Percentiles rank a stretch among this genome's conserved stretches.
phyloP scores from a whole-genome alignment of 2,113 vertebrate species.

The Caloenas nicobarica region DNA sequence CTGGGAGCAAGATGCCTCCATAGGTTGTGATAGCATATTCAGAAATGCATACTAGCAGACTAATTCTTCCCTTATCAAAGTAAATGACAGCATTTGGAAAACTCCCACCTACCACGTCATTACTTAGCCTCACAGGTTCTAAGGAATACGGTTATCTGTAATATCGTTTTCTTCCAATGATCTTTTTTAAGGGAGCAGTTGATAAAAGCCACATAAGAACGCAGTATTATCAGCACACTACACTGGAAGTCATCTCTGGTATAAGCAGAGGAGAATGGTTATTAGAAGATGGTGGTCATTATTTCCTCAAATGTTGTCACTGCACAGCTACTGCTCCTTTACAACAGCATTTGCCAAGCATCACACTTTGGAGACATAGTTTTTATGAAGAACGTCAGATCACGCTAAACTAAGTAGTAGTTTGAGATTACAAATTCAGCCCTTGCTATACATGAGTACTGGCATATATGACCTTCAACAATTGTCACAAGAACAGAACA shows the following conservation, averaged over 20 bases:
- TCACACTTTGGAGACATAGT: fast-evolving
- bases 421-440: neutral
- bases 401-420: neutral
- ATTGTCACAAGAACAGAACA: neutral
- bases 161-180: neutral
- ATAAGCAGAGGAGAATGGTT: neutral
- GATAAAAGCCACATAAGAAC: neutral
- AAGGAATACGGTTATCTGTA: neutral
- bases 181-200: neutral
- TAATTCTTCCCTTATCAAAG: neutral
- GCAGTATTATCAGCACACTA: neutral
- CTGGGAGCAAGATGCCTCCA: neutral
- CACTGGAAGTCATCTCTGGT: neutral
- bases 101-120: neutral
- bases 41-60: neutral
- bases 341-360: neutral
- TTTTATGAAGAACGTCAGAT: neutral
- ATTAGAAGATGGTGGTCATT: neutral
- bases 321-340: neutral
- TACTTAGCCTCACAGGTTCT: neutral
- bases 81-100: neutral
- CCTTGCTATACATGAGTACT: neutral
- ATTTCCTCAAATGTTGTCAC: neutral
- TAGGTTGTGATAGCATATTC: neutral
- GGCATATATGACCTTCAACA: neutral